Evolutionary conservation across 2,888 invertebrate species (phyloP).

Genomic region (Coelinius sp.): DNA sequence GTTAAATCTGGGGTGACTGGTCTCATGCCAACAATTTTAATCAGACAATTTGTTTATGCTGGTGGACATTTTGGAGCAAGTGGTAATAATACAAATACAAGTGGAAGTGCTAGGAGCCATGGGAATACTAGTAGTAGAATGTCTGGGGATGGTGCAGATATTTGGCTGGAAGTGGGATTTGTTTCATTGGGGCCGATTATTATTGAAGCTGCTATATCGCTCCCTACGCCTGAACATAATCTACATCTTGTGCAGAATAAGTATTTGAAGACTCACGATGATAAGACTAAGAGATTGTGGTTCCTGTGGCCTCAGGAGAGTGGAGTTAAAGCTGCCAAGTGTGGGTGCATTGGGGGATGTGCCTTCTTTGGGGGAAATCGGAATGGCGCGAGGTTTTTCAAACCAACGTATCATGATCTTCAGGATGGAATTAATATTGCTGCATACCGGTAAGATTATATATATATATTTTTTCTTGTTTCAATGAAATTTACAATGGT

Average conservation of each 20-base stretch:
- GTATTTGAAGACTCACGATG: constrained; percentile 87
- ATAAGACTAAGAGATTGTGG: constrained; percentile 88
- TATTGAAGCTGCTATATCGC: constrained; percentile 89
- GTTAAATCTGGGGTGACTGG: constrained; percentile 92
- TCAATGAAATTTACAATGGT: background rate
- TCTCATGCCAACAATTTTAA: constrained; percentile 81
- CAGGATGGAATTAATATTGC: constrained; percentile 88
- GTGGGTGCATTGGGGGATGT: constrained; percentile 97
- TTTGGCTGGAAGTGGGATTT: constrained; percentile 94
- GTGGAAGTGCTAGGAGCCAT: constrained; percentile 75
- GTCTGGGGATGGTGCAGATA: constrained; percentile 74
- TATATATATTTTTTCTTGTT: background rate
- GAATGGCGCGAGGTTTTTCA: constrained; percentile 91
- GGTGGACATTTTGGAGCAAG: constrained; percentile 71
- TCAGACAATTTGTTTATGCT: constrained; percentile 79
- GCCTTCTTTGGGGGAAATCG: constrained; percentile 93
- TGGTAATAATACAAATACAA: constrained; percentile 79
- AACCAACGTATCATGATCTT: constrained; percentile 85
- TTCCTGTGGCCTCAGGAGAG: constrained; percentile 90
- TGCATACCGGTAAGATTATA: constrained; percentile 76
- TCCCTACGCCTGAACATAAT: constrained; percentile 84
- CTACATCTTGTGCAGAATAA: constrained; percentile 86
- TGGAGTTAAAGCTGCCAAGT: constrained; percentile 79
- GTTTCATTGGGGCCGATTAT: constrained; percentile 91
- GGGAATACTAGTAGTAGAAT: constrained; percentile 70